Percentiles rank a stretch among this genome's conserved stretches.
phyloP scores from a whole-genome alignment of 2,888 invertebrate genomes.

The Pterostichus madidus region DNA sequence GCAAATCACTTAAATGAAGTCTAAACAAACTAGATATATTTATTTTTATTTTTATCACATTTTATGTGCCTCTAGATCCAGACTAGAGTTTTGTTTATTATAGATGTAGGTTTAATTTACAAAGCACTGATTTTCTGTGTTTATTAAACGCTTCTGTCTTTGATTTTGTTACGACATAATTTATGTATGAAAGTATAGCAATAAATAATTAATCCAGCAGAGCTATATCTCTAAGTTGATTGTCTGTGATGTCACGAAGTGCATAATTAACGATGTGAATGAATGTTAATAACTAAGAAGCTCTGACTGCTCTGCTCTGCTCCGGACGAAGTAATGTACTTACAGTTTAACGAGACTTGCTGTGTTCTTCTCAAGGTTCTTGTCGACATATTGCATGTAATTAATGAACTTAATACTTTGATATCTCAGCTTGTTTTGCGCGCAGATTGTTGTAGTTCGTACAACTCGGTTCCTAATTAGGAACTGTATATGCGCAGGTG shows the following conservation, averaged over 20 bases:
- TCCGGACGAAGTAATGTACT: constrained; percentile 47
- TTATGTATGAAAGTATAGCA: background rate
- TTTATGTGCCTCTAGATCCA: no score
- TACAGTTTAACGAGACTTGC: constrained; percentile 63
- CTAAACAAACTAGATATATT: no score
- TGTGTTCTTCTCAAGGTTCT: constrained; percentile 52
- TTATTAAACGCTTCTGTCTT: no score
- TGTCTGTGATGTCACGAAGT: constrained; percentile 15
- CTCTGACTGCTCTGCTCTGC: background rate
- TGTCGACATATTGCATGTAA: constrained; percentile 64
- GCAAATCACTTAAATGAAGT: no score
- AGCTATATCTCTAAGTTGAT: constrained; percentile 18
- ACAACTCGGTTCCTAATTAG: constrained; percentile 51
- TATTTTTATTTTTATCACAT: no score
- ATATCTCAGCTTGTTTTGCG: constrained; percentile 60
- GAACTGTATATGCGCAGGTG: constrained; percentile 52
- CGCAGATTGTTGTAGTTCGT: constrained; percentile 54
- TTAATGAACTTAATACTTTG: constrained; percentile 64
- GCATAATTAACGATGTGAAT: constrained; percentile 62
- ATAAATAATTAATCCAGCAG: constrained; percentile 20
- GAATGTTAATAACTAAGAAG: constrained; percentile 59
- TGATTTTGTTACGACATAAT: no score
- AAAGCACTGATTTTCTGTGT: no score
- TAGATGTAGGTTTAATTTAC: no score
- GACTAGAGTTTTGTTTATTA: no score